These are phyloP conservation scores for Marronus borbonicus DNA, from an alignment of 2,888 invertebrate genomes.

Conservation along the genomic window DNA sequence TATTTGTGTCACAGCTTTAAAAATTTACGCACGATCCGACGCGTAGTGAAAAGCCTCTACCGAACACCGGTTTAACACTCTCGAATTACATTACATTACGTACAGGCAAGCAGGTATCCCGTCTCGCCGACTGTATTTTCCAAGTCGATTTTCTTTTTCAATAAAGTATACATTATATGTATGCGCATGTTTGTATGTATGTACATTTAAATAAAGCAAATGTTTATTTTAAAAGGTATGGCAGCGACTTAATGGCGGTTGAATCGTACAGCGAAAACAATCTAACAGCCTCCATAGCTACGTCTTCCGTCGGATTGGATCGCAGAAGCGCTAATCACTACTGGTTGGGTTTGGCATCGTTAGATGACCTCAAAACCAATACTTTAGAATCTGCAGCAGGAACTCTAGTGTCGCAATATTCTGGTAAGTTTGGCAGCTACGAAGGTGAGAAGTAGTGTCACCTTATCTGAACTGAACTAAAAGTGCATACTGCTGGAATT, in stretches of 20 bases:
- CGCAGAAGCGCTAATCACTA: constrained; percentile 79
- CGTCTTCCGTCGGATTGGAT: constrained; percentile 76
- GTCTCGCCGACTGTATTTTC: not conserved
- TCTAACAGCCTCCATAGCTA: constrained; percentile 87
- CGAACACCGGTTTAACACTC: too few relatives aligned
- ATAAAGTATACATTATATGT: not conserved
- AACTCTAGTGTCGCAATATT: constrained; percentile 91
- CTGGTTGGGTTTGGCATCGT: constrained; percentile 92
- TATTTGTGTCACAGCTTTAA: constrained; percentile 41
- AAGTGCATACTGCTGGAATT: too few relatives aligned
- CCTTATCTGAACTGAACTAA: too few relatives aligned
- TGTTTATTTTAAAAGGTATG: constrained; percentile 80
- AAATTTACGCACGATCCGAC: constrained; percentile 36
- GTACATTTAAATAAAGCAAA: not conserved
- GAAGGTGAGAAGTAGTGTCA: too few relatives aligned
- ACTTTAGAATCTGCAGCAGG: constrained; percentile 96
- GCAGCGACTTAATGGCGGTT: constrained; percentile 93
- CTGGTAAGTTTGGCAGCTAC: constrained; percentile 73
- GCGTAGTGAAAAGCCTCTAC: not conserved
- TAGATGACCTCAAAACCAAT: constrained; percentile 93
- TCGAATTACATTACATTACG: too few relatives aligned
- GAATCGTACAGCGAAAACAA: constrained; percentile 94
- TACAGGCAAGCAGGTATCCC: too few relatives aligned
- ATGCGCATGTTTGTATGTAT: not conserved
- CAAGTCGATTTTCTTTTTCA: not conserved